Conservation (phyloP, 2,113 vertebrate species). For the Anolis carolinensis region DNA sequence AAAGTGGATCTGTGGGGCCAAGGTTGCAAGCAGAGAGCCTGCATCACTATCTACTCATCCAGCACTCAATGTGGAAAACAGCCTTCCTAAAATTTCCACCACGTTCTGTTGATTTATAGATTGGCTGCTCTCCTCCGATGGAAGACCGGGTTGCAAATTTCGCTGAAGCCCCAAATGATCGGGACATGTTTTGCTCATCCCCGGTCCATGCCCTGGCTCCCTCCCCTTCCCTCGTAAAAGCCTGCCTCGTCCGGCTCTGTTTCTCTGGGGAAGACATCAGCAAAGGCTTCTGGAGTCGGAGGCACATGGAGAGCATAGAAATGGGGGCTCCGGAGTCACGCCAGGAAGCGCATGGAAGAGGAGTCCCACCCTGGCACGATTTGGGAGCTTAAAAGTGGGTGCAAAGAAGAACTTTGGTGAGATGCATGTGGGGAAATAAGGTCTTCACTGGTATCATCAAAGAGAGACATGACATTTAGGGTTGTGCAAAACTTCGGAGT, state of each 20-base stretch:
- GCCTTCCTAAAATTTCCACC: no score
- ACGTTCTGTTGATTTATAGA: not conserved
- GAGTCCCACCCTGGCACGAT: not conserved
- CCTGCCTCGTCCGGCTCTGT: slow-evolving; percentile 1
- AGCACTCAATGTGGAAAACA: not conserved
- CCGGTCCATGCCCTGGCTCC: rapidly evolving
- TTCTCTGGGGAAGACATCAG: not conserved
- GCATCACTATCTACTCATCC: no score
- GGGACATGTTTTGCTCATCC: not conserved
- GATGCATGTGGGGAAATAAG: not conserved
- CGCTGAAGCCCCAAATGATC: not conserved
- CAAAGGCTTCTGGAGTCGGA: not conserved
- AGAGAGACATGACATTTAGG: not conserved
- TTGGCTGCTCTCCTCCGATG: not conserved
- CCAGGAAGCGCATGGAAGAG: not conserved
- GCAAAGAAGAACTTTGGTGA: not conserved
- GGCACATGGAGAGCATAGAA: not conserved
- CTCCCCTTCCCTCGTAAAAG: not conserved
- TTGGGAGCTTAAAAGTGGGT: not conserved
- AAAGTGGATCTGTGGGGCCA: no score
- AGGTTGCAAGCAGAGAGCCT: no score
- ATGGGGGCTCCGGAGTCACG: no score
- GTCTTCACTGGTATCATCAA: not conserved
- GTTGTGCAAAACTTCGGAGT: no score
- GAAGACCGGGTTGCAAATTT: not conserved